A percentile compares a stretch with the other conserved stretches of the same genome.
phyloP scores from a whole-genome alignment of 2,797 vertebrate genomes.

The Linurgus olivaceus region DNA sequence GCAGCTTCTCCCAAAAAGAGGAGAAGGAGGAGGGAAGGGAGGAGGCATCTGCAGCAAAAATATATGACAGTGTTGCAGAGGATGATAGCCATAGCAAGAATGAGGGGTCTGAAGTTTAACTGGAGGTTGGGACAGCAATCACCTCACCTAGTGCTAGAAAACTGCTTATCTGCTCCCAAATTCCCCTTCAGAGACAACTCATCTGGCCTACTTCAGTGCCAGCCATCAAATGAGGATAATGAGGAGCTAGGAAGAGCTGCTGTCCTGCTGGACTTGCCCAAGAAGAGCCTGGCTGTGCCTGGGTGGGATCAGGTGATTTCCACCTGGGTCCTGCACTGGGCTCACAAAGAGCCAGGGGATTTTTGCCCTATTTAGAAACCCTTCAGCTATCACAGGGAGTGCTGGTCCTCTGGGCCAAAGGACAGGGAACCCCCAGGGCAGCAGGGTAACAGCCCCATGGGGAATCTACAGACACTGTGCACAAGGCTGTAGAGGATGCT shows the following conservation, averaged over 20 bases:
- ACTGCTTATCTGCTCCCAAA: not conserved
- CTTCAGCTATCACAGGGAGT: not conserved
- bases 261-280: not conserved
- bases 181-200: not conserved
- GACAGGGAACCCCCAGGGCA: not conserved
- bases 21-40: not conserved
- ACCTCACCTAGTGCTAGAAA: not conserved
- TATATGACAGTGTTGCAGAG: not conserved
- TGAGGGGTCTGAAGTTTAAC: not conserved
- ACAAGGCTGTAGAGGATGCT: not conserved
- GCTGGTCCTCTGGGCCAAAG: not conserved
- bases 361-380: not conserved
- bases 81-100: not conserved
- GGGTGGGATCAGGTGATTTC: fast-evolving
- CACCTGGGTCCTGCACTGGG: no score
- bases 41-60: not conserved
- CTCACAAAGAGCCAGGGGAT: fast-evolving
- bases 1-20: not conserved
- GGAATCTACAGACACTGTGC: fast-evolving
- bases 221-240: not conserved
- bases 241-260: not conserved
- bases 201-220: not conserved
- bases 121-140: not conserved
- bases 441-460: not conserved
- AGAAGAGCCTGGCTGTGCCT: not conserved